Percentiles rank a stretch among this genome's conserved stretches.
Evolutionary conservation across 2,888 invertebrate genomes (phyloP).

Genomic region (Podabrus alpinus): DNA sequence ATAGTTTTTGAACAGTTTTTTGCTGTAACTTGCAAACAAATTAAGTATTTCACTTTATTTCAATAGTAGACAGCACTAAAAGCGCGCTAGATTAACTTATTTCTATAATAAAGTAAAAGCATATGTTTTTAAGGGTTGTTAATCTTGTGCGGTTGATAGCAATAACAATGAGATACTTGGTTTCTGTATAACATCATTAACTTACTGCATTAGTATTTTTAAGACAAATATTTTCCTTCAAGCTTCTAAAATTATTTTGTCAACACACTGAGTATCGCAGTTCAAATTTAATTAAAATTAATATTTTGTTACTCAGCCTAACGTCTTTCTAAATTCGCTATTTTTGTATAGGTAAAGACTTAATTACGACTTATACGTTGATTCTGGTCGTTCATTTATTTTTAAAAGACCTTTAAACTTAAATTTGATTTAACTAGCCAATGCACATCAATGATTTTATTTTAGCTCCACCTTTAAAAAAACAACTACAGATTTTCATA

Average conservation of each 20-base stretch:
- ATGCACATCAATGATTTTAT: no score
- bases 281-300: no score
- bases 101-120: not conserved
- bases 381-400: no score
- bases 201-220: not conserved
- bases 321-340: no score
- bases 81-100: not conserved
- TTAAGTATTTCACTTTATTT: not conserved
- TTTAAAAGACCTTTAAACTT: no score
- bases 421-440: no score
- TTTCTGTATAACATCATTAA: not conserved
- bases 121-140: not conserved
- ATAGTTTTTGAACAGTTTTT: not conserved
- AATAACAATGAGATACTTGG: not conserved
- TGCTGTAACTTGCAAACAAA: not conserved
- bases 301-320: no score
- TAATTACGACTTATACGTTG: no score
- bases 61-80: not conserved
- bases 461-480: no score
- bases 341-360: no score
- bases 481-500: no score
- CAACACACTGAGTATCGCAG: not conserved
- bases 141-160: not conserved
- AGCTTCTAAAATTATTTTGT: not conserved
- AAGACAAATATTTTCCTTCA: not conserved